Evolutionary conservation across 2,888 invertebrate species (phyloP), one percentile per base, ranked within the genome.

Genomic region (Platycnemis pennipes): DNA sequence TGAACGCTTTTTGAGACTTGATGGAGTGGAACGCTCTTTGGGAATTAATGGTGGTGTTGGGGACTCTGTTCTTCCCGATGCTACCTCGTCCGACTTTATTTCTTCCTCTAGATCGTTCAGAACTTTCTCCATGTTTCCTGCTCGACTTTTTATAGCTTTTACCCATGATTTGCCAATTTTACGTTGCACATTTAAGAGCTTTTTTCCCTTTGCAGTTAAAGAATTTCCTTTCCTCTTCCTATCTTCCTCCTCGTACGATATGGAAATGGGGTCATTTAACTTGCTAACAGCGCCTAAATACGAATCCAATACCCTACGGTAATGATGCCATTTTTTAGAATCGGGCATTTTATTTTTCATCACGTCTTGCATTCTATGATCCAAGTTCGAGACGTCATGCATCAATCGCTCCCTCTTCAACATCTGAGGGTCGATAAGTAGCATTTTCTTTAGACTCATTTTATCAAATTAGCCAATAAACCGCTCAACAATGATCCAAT

Each of bases 11-110:
- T 2, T 1, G 13, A 85, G n/a, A n/a, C 1, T n/a, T n/a, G n/a
- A n/a, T n/a, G n/a, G n/a, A n/a, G n/a, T n/a, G n/a, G n/a, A n/a
- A n/a, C n/a, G n/a, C 5, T 8, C 85, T 85, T 85, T 2, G 5
- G 1, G 4, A 1, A 31, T 1, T 2, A 1, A 5, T 37, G 2
- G 3, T 85, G 2, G 1, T 3, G 2, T 31, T n/a, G n/a, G n/a
- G n/a, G 16, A 2, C 31, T 5, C 5, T 11, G 2, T 37, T 2
- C 5, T 85, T 11, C 5, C 3, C 37, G 2, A 13, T 37, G 42
- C 7, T 0, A 7, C 42, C 5, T 11, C 11, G 1, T 44, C 44
- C 16, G 7, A 37, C 49, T 49, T 49, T 2, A 37, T 2, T 86
- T 86, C 22, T 86, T 42, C 1, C 44, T 4, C 86, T 11, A 86